A percentile compares a stretch with the other conserved stretches of the same genome.
phyloP scores from a whole-genome alignment of 2,797 vertebrate genomes.

The Hirundo rustica region DNA sequence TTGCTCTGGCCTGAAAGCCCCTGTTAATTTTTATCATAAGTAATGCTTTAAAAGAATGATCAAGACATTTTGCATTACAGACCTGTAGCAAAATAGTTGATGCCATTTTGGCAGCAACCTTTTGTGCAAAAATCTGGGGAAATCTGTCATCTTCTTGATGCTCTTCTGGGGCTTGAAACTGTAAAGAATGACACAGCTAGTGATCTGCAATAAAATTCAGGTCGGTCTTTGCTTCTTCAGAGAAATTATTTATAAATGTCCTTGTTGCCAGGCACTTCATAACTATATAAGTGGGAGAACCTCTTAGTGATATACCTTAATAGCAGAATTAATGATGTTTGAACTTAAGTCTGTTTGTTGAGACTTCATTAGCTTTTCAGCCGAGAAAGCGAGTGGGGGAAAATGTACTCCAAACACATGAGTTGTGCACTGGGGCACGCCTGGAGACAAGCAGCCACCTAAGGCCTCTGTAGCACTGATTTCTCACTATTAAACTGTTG shows the following conservation, averaged over 20 bases:
- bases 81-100: background rate
- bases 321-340: slow-evolving; percentile 67
- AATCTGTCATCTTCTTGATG: background rate
- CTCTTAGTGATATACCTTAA: slow-evolving; percentile 57
- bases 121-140: background rate
- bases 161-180: background rate
- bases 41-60: background rate
- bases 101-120: background rate
- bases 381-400: background rate
- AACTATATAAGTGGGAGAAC: slow-evolving; percentile 55
- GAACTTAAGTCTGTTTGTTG: slow-evolving; percentile 60
- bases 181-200: slow-evolving; percentile 20
- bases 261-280: slow-evolving; percentile 61
- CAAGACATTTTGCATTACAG: background rate
- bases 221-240: slow-evolving; percentile 36
- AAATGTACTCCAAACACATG: background rate
- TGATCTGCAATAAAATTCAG: slow-evolving; percentile 42
- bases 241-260: slow-evolving; percentile 58
- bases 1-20: background rate
- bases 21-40: background rate
- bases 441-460: background rate
- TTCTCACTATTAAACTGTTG: background rate
- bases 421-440: background rate
- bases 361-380: slow-evolving; percentile 61
- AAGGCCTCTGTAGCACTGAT: background rate